Evolutionary conservation across 2,113 vertebrate species (phyloP), one percentile per base, ranked within the genome.

Genomic region (Pavo muticus): DNA sequence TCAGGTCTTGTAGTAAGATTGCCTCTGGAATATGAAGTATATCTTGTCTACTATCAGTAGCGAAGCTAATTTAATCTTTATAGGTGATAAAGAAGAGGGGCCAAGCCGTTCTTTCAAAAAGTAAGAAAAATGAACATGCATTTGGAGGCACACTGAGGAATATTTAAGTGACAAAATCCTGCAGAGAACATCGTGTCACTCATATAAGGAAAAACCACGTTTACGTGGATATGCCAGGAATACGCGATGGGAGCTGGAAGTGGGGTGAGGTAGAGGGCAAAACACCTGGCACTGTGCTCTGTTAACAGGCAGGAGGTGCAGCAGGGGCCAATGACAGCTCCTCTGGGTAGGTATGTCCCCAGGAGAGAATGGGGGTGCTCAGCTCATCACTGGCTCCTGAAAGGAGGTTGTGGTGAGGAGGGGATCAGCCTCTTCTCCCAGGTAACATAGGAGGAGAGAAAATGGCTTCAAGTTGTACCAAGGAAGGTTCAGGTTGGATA

Each of bases 61-160:
- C 88, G 67, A 88, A 93, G 40, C 39, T 90, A 84, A 91, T 95
- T 94, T 87, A 90, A 65, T 95, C 65, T 76, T 89, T 76, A 45
- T 37, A 84, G 79, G 35, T 44, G 24, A 84, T 68, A 71, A 80
- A 89, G 84, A 77, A 71, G 42, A 87, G 17, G 15, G 25, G 44
- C 18, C 39, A 86, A 77, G 25, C 14, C 37, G 72, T 88, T 60
- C 52, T 91, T 88, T 84, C 65, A 82, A 35, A 81, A 72, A 30
- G 61, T 88, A 86, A 65, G 64, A 75, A 65, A 89, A 90, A 73
- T 8, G 9, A 86, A 64, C 32, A n/a, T 75, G 27, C 25, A 54
- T 80, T 93, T 50, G 47, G 23, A 91, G 44, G 64, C 88, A 76
- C 18, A 24, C 32, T 23, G 37, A 76, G 25, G 68, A 92, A 59